Base-by-base conservation (phyloP, 2,888 invertebrate species). In the Pheosia gnoma region DNA sequence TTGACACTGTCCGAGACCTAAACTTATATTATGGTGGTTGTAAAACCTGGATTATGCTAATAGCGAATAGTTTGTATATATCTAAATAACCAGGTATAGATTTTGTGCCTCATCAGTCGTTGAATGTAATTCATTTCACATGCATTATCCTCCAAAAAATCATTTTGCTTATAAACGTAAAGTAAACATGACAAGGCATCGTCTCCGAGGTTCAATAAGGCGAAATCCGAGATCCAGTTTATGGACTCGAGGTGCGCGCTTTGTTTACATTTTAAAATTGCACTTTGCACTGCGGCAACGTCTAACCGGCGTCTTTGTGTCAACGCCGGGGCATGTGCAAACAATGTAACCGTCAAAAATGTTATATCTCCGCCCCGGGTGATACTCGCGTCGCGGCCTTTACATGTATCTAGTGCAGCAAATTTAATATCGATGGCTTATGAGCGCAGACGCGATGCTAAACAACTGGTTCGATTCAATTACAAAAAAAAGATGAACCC, bases 241-340 rank as follows among this genome's bases (percentile, higher is more conserved):
- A 89, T 87, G 82, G 85, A 87, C 84, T 82, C 81, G 83, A 90
- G 91, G 89, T 88, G 87, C 87, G 83, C 84, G 86, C 86, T 89
- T 88, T 93, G 91, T 93, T 93, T 93, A 91, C 91, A 87, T 89
- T 92, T 90, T 89, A 89, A 93, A 93, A 93, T 93, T 93, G 92
- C 93, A 91, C 92, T 92, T 91, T 92, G 89, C 91, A 89, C 87
- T 86, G 87, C 84, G 85, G 84, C 85, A 78, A 79, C 84, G 84
- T 85, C 84, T 89, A 81, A 82, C 85, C 86, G 81, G 77, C 80
- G 84, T 87, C 86, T 89, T 87, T 86, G 85, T 87, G 87, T 86
- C 87, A 87, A 88, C 90, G 83, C 76, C 67, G 83, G 78, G 82
- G 83, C 87, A 82, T 90, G 86, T 83, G 87, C 87, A 92, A 91